These are phyloP conservation scores for Hippoglossus hippoglossus DNA, from an alignment of 2,797 vertebrate genomes.

Conservation along the genomic window DNA sequence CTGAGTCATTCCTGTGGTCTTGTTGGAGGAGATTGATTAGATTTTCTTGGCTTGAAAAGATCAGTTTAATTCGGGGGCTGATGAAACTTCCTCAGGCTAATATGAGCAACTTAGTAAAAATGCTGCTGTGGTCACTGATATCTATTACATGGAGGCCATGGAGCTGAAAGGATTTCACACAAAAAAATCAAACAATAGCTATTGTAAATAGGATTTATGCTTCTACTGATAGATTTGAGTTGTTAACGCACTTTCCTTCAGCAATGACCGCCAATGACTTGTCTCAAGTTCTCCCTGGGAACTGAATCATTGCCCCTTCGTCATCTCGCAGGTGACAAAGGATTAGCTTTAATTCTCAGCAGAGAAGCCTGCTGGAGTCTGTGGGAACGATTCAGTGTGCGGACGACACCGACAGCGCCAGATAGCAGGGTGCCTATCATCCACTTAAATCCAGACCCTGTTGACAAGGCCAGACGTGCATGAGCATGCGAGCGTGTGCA, in stretches of 20 bases:
- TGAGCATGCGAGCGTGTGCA: slow-evolving; percentile 25
- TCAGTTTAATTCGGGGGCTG: slow-evolving; percentile 32
- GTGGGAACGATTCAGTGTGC: slow-evolving; percentile 77
- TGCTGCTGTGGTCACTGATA: slow-evolving; percentile 4
- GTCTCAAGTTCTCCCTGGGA: slow-evolving; percentile 57
- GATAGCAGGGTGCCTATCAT: slow-evolving; percentile 62
- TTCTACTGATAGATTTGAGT: background rate
- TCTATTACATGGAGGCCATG: background rate
- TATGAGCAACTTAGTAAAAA: slow-evolving; percentile 12
- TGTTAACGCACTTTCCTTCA: slow-evolving; percentile 3
- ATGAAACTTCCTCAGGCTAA: slow-evolving; percentile 43
- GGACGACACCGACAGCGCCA: slow-evolving; percentile 61
- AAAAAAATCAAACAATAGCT: background rate
- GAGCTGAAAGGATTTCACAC: background rate
- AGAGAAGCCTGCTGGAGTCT: slow-evolving; percentile 76
- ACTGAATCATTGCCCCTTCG: slow-evolving; percentile 50
- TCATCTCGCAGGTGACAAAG: slow-evolving; percentile 74
- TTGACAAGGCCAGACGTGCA: slow-evolving; percentile 53
- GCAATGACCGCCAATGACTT: slow-evolving; percentile 71
- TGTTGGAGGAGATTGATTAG: slow-evolving; percentile 42
- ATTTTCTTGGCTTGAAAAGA: slow-evolving; percentile 49
- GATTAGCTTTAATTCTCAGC: slow-evolving; percentile 63
- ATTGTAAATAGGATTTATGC: background rate
- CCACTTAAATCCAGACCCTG: slow-evolving; percentile 69
- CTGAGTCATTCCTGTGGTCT: slow-evolving; percentile 56